Evolutionary conservation across 1,140 invertebrate genomes (phyloP), one percentile per base, ranked within the genome.

Genomic region (Monochamus saltuarius): DNA sequence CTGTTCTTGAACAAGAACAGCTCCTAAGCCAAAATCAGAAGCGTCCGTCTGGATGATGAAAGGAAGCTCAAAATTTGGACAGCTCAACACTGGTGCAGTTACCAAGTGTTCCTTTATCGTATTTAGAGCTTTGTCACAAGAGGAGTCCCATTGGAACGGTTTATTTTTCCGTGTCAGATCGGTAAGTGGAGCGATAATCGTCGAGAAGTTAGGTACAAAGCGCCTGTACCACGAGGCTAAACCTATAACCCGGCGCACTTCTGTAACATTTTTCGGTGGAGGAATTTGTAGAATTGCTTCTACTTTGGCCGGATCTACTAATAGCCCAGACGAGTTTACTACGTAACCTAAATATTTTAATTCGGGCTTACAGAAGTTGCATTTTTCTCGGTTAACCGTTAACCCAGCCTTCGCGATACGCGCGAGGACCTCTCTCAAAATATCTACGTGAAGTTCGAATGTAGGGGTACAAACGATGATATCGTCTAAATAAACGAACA

Each of bases 71-170:
- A 67, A 73, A 51, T 73, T 55, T 8, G 73, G 72, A 17, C 67
- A 74, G 52, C 60, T 57, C 9, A 77, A 46, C n/a, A 79, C 50
- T 0, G 72, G 75, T 3, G 75, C 64, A 34, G 54, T 13, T 2
- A 56, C 35, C 8, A 56, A 37, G n/a, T 19, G 39, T 11, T 38
- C 17, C 11, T 54, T 55, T 1, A 46, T 47, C 13, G 34, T 59
- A 4, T 19, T 8, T 10, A 53, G 38, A 6, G 51, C 13, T 8
- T 39, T 16, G 3, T 53, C 29, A 45, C 46, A 40, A 1, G 37
- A 60, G 56, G 4, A 42, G n/a, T 43, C 1, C 65, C 35, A 39
- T 10, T 37, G 10, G 57, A 72, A 58, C 14, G 22, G 43, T 36
- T 49, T 42, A 19, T 29, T 16, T 46, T 62, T 57, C 11, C 57